phyloP scores from a whole-genome alignment of 2,888 invertebrate genomes.

The Chrysotoxum bicinctum region DNA sequence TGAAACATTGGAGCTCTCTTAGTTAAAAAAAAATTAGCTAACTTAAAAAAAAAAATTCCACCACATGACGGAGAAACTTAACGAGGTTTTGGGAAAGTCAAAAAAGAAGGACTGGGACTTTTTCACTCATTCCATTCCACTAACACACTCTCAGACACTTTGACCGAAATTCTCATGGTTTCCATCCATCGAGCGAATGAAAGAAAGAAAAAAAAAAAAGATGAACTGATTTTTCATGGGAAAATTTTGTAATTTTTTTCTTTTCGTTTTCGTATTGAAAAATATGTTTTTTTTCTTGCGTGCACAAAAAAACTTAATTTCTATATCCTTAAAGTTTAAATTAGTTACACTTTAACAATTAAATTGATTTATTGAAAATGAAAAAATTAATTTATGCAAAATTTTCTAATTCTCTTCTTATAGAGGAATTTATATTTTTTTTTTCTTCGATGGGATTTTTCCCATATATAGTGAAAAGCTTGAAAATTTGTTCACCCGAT shows the following conservation, averaged over 20 bases:
- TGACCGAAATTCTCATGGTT: conserved; percentile 75
- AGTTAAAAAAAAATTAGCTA: conserved; percentile 3
- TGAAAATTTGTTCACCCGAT: conserved; percentile 25
- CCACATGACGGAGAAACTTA: conserved; percentile 45
- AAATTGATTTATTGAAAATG: background rate
- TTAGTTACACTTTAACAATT: background rate
- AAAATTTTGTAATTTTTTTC: conserved; percentile 33
- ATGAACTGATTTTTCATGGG: conserved; percentile 59
- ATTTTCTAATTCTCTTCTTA: conserved; percentile 21
- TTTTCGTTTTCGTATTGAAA: background rate
- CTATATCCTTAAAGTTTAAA: background rate
- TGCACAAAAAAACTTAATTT: background rate
- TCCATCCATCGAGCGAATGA: conserved; percentile 47
- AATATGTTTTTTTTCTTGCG: conserved; percentile 10
- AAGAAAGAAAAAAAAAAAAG: conserved; percentile 15
- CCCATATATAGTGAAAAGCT: conserved; percentile 18
- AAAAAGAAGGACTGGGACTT: conserved; percentile 36
- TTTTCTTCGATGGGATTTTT: conserved; percentile 24
- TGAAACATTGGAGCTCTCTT: background rate
- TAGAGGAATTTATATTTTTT: conserved; percentile 13
- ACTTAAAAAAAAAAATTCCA: background rate
- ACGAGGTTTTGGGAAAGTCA: conserved; percentile 52
- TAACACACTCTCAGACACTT: conserved; percentile 64
- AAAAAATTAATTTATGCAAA: conserved; percentile 20
- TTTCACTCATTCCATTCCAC: conserved; percentile 65